Base-by-base conservation (phyloP, 1,140 invertebrate species). In the Ruditapes philippinarum region DNA sequence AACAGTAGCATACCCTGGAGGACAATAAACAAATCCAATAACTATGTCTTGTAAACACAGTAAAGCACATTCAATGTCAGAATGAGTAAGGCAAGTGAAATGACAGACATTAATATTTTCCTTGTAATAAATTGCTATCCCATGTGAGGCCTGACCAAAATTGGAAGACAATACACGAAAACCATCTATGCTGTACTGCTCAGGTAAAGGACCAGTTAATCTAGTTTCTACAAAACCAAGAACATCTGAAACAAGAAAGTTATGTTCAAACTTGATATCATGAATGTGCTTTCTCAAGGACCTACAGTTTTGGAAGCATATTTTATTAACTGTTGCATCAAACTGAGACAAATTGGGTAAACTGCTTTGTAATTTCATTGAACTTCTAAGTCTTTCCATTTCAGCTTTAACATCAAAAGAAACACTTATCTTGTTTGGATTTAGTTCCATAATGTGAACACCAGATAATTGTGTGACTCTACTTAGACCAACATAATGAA, bases 401-500 rank as follows among this genome's bases (percentile, higher is more conserved):
- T 83, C 80, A 33, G 31, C 62, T 28, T 70, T 9, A 65, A 83
- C 80, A 28, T 83, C 80, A 45, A 62, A 11, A 68, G 80, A 83
- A 42, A 60, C 62, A 25, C 54, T 70, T n/a, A 65, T 83, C 45
- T 83, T 83, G 9, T 60, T 42, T 25, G 38, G 31, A 70, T 83
- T 83, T 5, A 83, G 62, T 49, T 49, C 36, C 11, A 68, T 36
- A 42, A 83, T 83, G 31, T 68, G 9, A 12, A 83, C n/a, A 9
- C 80, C 80, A 22, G 57, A 68, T 42, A 70, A 31, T 22, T 31
- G 36, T 38, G 80, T 68, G 22, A 83, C 80, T 31, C 80, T 38
- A 83, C 62, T 83, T 22, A 83, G 42, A 22, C 80, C 80, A 83
- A 83, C 80, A 83, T 83, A 83, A 45, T 45, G 42, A 7, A 45